A percentile compares a stretch with the other conserved stretches of the same genome.
These are phyloP conservation scores for Torymus texanus DNA, from an alignment of 2,888 invertebrate species.

Conservation along the genomic window DNA sequence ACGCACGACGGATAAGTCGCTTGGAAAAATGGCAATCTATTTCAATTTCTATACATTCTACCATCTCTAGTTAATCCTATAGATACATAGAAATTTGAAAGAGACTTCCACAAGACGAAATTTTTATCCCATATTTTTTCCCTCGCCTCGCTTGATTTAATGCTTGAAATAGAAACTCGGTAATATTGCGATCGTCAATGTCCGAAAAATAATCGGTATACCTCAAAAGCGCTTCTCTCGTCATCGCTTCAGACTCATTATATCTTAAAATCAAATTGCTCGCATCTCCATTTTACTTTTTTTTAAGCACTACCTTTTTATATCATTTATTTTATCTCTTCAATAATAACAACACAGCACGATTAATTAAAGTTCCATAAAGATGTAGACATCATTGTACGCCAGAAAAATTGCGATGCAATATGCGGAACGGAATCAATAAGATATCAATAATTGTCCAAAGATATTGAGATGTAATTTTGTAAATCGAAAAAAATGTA, in stretches of 20 bases:
- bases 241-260: constrained; percentile 38
- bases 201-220: not conserved
- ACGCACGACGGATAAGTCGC: constrained; percentile 2
- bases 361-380: constrained; percentile 55
- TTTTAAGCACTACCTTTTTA: constrained; percentile 21
- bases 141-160: not conserved
- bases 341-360: constrained; percentile 56
- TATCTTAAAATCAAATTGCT: constrained; percentile 28
- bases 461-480: no score
- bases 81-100: constrained; percentile 45
- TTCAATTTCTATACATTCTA: constrained; percentile 45
- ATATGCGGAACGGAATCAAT: not conserved
- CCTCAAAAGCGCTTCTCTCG: constrained; percentile 45
- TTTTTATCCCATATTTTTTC: constrained; percentile 2
- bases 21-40: constrained; percentile 40
- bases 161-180: constrained; percentile 11
- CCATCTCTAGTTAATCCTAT: constrained; percentile 3
- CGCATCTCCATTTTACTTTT: not conserved
- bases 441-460: no score
- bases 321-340: constrained; percentile 46
- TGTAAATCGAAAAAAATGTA: no score
- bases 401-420: constrained; percentile 38
- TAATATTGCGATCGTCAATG: constrained; percentile 44
- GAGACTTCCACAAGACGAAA: constrained; percentile 23
- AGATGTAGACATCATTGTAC: constrained; percentile 48